These are phyloP conservation scores for Rhagoletis zephyria DNA, from an alignment of 1,140 invertebrate species.

Conservation along the genomic window DNA sequence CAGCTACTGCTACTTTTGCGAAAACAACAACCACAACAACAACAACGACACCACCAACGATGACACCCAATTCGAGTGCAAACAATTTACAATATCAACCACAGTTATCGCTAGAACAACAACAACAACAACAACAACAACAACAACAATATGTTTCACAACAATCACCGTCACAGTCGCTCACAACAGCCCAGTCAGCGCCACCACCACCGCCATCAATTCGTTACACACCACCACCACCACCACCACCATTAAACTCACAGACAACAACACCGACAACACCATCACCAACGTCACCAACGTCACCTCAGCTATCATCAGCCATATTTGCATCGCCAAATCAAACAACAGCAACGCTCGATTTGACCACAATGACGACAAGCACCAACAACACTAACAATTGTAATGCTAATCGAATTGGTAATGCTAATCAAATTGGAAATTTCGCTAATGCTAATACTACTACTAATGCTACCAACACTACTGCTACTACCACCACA, in stretches of 20 bases:
- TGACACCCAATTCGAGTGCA: conserved; percentile 55
- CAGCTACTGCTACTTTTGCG: conserved; percentile 15
- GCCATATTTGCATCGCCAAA: conserved; percentile 54
- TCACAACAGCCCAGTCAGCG: conserved; percentile 44
- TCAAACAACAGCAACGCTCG: conserved; percentile 34
- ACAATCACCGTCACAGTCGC: conserved; percentile 58
- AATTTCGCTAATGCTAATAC: conserved; percentile 71
- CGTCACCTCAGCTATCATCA: conserved; percentile 58
- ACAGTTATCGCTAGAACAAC: conserved; percentile 49
- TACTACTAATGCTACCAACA: conserved; percentile 65
- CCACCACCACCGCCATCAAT: conserved; percentile 56
- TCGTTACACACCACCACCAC: conserved; percentile 60
- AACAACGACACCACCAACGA: conserved; percentile 33
- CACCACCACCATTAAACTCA: conserved; percentile 59
- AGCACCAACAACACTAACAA: conserved; percentile 24
- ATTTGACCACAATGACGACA: conserved; percentile 18
- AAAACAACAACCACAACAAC: neutral
- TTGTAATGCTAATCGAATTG: conserved; percentile 35
- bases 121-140: conserved; percentile 61
- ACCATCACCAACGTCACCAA: conserved; percentile 59
- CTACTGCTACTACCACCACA: conserved; percentile 47
- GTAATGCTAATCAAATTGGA: conserved; percentile 65
- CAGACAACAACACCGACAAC: conserved; percentile 59
- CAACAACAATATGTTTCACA: conserved; percentile 60
- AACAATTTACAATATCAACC: conserved; percentile 11